Evolutionary conservation across 1,140 invertebrate genomes (phyloP), one percentile per base, ranked within the genome.

Genomic region (Grapholita molesta): DNA sequence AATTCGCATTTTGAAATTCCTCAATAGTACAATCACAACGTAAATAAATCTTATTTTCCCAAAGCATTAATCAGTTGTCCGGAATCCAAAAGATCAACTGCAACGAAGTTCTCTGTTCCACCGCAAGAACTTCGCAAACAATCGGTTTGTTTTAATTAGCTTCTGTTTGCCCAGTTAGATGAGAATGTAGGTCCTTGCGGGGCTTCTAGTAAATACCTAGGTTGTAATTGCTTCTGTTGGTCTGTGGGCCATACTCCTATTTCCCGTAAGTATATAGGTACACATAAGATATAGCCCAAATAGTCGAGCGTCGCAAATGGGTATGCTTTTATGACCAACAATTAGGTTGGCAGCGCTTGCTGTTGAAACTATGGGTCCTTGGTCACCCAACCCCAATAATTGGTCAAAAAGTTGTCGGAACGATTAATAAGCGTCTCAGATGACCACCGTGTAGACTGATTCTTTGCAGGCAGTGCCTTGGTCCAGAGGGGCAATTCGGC

Each of bases 61-160:
- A 24, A 55, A 61, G 55, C 55, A 61, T 28, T 61, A 61, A 61
- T 61, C 55, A 61, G 55, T n/a, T 18, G 55, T 15, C 24, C 21
- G 5, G 24, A 28, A 15, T 30, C 55, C 25, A 21, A 61, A 61
- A 61, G 55, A 61, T 15, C 30, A 61, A 61, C 55, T 18, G 25
- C 30, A 61, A 15, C 24, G 42, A 5, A 61, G 55, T 61, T 61
- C 25, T 15, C 24, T 25, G n/a, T 12, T n/a, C 55, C n/a, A 6
- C 55, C 8, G 23, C 55, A 25, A 61, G 1, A 61, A 61, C 25
- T 61, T 61, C n/a, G 55, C 55, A 28, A 61, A 61, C 55, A 61
- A 61, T 61, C 55, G 0, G 55, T 61, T 61, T 8, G 55, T 61
- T 61, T 25, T 61, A 61, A 61, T 61, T 61, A 61, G 55, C 24